phyloP scores from a whole-genome alignment of 2,113 vertebrate genomes.

The Phalacrocorax pelagicus region DNA sequence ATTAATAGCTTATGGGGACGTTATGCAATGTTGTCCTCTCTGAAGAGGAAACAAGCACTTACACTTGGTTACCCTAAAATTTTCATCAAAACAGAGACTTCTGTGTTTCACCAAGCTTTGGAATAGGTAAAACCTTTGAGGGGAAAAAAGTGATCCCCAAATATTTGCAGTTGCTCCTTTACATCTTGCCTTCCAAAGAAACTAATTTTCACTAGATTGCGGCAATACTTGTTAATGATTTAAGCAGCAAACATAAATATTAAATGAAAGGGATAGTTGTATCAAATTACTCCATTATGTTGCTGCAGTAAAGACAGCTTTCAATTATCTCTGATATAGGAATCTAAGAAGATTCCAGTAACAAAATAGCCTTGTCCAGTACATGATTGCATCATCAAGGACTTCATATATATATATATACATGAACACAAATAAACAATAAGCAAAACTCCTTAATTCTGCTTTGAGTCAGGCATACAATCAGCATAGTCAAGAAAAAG shows the following conservation, averaged over 20 bases:
- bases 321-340: conserved; percentile 48
- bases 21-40: neutral
- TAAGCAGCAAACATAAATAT: conserved; percentile 58
- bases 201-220: conserved; percentile 31
- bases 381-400: neutral
- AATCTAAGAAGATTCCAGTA: conserved; percentile 59
- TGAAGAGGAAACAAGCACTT: neutral
- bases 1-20: neutral
- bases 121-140: neutral
- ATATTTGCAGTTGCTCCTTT: neutral
- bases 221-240: conserved; percentile 45
- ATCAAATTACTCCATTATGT: conserved; percentile 55
- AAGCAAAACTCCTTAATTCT: neutral
- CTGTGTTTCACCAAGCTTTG: neutral
- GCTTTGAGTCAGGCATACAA: neutral
- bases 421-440: neutral
- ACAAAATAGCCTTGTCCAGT: conserved; percentile 39
- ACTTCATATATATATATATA: neutral
- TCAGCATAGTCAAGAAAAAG: neutral
- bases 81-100: neutral
- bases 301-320: conserved; percentile 48
- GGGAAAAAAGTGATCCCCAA: neutral
- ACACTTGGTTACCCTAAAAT: neutral
- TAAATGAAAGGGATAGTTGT: conserved; percentile 48
- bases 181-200: conserved; percentile 1